phyloP scores from a whole-genome alignment of 2,797 vertebrate genomes.

The Acipenser transmontanus region DNA sequence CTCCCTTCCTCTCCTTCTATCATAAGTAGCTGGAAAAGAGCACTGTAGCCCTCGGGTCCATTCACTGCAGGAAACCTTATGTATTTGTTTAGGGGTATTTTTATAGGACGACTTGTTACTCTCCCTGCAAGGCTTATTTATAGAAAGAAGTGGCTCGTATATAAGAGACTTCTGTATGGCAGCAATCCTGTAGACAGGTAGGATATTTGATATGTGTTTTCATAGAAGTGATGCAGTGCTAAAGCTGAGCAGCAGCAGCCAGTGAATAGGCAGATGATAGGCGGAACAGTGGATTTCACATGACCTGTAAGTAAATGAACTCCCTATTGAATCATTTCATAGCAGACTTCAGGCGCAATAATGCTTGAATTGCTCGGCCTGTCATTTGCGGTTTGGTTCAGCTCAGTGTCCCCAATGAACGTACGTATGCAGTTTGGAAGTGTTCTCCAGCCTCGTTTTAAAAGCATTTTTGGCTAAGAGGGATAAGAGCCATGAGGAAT shows the following conservation, averaged over 20 bases:
- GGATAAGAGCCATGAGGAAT: too few relatives aligned
- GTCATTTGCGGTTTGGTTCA: conserved; percentile 3
- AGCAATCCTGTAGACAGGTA: neutral
- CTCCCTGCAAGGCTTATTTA: neutral
- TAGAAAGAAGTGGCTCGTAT: neutral
- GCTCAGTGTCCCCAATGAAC: neutral
- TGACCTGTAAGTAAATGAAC: conserved; percentile 2
- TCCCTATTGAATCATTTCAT: conserved; percentile 3
- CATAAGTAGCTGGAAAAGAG: conserved; percentile 13
- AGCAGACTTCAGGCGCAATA: neutral
- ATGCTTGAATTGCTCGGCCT: neutral
- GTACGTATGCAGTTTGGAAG: neutral
- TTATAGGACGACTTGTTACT: neutral
- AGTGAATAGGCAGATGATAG: neutral
- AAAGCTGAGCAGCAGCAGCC: neutral
- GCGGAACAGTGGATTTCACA: neutral
- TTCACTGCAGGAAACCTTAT: conserved; percentile 21
- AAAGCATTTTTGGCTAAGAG: too few relatives aligned
- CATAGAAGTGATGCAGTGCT: neutral
- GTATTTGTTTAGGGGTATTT: neutral
- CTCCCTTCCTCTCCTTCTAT: neutral
- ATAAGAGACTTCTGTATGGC: neutral
- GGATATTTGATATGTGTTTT: neutral
- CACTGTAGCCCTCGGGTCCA: conserved; percentile 26
- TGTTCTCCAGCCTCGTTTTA: neutral